These are phyloP conservation scores for Hyposoter didymator DNA, from an alignment of 2,888 invertebrate genomes.

Conservation along the genomic window DNA sequence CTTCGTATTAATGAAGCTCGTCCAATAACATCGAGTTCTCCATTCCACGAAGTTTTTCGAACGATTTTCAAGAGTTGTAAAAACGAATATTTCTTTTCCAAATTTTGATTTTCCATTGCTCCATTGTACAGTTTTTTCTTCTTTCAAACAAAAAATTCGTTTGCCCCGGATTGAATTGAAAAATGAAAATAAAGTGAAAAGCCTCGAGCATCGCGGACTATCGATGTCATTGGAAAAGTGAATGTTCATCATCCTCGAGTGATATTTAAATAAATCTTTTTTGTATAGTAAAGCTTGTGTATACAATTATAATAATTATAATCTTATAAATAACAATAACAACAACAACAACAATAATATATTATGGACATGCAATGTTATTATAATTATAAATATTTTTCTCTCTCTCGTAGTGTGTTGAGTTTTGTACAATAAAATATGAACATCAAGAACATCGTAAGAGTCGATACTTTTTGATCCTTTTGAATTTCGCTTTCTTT, in stretches of 20 bases:
- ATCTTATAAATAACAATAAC: conserved; percentile 4
- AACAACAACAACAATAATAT: conserved; percentile 6
- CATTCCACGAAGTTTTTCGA: background rate
- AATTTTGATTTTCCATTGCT: background rate
- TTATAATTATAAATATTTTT: conserved; percentile 21
- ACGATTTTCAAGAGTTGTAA: background rate
- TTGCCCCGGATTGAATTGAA: background rate
- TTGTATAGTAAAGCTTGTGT: conserved; percentile 73
- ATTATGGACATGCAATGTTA: conserved; percentile 68
- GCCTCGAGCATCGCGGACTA: background rate
- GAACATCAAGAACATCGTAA: conserved; percentile 46
- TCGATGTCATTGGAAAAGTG: conserved; percentile 2
- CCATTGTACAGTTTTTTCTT: background rate
- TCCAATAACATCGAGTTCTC: background rate
- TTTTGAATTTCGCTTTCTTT: background rate
- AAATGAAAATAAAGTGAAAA: background rate
- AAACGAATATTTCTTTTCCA: background rate
- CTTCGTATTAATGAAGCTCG: background rate
- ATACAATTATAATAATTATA: conserved; percentile 48
- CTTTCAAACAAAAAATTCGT: background rate
- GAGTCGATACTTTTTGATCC: background rate
- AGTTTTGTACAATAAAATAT: conserved; percentile 70
- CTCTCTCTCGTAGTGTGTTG: conserved; percentile 64
- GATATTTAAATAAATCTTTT: conserved; percentile 63
- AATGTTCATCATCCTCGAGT: conserved; percentile 33